Evolutionary conservation across 2,888 invertebrate genomes (phyloP).

Genomic region (Drosophila mimica): DNA sequence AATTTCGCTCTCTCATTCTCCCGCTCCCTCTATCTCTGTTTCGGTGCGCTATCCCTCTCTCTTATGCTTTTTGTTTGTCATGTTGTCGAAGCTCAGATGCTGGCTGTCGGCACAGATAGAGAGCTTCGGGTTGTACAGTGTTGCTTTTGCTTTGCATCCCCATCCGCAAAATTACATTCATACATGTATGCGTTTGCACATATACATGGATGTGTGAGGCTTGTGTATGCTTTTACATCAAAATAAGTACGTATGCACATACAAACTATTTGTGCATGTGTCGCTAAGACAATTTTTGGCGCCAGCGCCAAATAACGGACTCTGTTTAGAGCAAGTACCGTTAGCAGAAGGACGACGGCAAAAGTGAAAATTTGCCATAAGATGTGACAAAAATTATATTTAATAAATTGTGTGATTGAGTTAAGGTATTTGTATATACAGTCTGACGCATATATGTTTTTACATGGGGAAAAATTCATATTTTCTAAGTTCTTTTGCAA

Average conservation of each 20-base stretch:
- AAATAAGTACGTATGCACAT: conserved; percentile 33
- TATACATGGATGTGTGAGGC: conserved; percentile 8
- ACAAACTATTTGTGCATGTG: conserved; percentile 14
- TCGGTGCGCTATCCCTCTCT: conserved; percentile 28
- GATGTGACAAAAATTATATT: neutral
- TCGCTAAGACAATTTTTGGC: conserved; percentile 65
- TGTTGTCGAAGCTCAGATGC: conserved; percentile 74
- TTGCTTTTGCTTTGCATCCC: conserved; percentile 73
- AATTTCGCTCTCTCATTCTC: conserved; percentile 41
- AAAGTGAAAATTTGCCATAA: conserved; percentile 16
- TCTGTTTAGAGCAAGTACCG: conserved; percentile 41
- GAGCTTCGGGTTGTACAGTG: conserved; percentile 76
- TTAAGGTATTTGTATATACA: neutral
- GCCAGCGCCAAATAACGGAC: conserved; percentile 71
- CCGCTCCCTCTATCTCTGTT: conserved; percentile 36
- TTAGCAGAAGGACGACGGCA: conserved; percentile 39
- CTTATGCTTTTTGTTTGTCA: conserved; percentile 77
- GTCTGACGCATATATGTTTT: too few relatives aligned
- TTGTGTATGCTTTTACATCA: conserved; percentile 25
- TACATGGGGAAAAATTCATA: too few relatives aligned
- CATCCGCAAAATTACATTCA: conserved; percentile 41
- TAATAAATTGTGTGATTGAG: neutral
- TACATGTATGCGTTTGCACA: conserved; percentile 14
- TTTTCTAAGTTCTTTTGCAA: too few relatives aligned
- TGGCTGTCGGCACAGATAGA: conserved; percentile 58